Percentiles rank a stretch among this genome's conserved stretches.
These are phyloP conservation scores for Hypanus sabinus DNA, from an alignment of 2,113 vertebrate species.

Conservation along the genomic window DNA sequence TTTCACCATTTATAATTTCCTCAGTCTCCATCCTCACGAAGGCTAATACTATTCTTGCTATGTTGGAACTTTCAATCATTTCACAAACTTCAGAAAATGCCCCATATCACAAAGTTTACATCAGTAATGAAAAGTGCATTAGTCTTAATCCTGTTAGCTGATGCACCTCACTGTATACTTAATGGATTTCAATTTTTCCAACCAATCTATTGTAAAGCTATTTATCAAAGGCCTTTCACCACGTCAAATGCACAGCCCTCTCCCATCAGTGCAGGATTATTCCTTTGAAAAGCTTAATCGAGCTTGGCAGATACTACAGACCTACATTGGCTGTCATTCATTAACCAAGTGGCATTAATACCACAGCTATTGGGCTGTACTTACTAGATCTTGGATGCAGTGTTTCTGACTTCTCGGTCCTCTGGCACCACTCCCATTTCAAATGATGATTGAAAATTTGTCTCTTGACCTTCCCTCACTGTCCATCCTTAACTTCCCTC, in stretches of 20 bases:
- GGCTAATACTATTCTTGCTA: background rate
- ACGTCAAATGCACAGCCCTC: background rate
- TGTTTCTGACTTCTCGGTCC: background rate
- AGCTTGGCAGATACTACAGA: background rate
- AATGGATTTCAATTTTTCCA: background rate
- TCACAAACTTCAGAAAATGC: background rate
- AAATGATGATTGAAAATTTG: background rate
- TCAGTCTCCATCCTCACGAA: background rate
- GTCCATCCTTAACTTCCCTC: background rate
- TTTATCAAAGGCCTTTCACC: background rate
- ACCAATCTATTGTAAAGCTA: background rate
- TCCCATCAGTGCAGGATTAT: background rate
- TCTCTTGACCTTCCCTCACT: background rate
- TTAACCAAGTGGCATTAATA: background rate
- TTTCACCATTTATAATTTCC: background rate
- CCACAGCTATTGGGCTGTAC: background rate
- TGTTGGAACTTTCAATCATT: background rate
- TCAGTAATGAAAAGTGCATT: background rate
- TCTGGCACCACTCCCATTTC: background rate
- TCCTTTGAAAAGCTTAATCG: background rate
- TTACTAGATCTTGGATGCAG: background rate
- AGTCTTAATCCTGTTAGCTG: background rate
- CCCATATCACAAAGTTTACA: background rate
- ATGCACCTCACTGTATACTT: background rate
- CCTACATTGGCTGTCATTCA: background rate